Evolutionary conservation across 2,113 vertebrate species (phyloP).

Genomic region (Scortum barcoo): DNA sequence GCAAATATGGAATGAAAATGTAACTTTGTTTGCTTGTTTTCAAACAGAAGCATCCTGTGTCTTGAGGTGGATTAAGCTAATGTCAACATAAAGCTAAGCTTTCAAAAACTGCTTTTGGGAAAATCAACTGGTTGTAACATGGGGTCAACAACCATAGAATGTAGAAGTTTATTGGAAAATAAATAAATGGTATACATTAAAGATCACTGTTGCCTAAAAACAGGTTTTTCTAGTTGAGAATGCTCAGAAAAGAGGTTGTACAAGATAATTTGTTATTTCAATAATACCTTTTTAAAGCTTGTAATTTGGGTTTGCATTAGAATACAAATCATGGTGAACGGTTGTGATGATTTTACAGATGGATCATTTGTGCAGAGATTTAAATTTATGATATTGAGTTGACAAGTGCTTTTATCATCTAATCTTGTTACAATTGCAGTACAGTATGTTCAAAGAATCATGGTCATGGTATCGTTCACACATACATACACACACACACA

Average conservation of each 20-base stretch:
- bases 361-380: too few relatives aligned
- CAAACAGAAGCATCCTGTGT: conserved; percentile 75
- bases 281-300: background rate
- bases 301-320: background rate
- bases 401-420: background rate
- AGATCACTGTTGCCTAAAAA: background rate
- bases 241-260: background rate
- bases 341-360: background rate
- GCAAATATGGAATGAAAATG: conserved; percentile 57
- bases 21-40: conserved; percentile 70
- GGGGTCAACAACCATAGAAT: conserved; percentile 52
- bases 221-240: background rate
- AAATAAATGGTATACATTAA: conserved; percentile 35
- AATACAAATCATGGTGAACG: background rate
- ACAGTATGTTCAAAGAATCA: background rate
- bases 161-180: conserved; percentile 34
- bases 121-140: conserved; percentile 53
- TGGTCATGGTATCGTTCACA: too few relatives aligned
- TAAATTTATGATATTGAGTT: background rate
- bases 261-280: background rate
- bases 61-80: conserved; percentile 67
- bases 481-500: too few relatives aligned
- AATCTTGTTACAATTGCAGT: background rate
- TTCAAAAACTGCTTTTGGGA: conserved; percentile 74
- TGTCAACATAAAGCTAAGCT: conserved; percentile 75